Evolutionary conservation across 2,888 invertebrate species (phyloP).

Genomic region (Polydesmus complanatus): DNA sequence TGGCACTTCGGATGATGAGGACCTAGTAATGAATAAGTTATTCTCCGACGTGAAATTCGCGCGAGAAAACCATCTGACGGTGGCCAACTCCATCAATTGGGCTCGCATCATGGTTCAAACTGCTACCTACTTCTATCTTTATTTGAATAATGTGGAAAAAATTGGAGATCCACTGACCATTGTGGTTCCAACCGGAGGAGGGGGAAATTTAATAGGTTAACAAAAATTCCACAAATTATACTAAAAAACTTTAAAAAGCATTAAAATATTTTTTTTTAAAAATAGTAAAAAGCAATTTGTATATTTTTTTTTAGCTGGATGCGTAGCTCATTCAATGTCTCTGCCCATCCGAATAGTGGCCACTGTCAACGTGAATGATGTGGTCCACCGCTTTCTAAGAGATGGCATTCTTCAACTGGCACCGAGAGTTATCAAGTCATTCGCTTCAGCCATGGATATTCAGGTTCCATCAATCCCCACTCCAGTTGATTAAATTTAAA

Average conservation of each 20-base stretch:
- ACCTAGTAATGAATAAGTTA: conserved; percentile 32
- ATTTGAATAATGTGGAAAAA: conserved; percentile 23
- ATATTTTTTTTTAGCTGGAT: conserved; percentile 29
- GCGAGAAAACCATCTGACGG: conserved; percentile 25
- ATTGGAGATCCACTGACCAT: conserved; percentile 29
- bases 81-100: conserved; percentile 38
- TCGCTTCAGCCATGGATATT: conserved; percentile 37
- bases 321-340: conserved; percentile 34
- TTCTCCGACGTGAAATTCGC: conserved; percentile 31
- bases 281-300: too few relatives aligned
- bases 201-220: conserved; percentile 35
- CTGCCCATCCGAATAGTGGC: conserved; percentile 34
- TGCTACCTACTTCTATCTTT: conserved; percentile 34
- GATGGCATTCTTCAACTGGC: conserved; percentile 28
- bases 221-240: conserved; percentile 8
- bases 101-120: conserved; percentile 35
- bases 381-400: conserved; percentile 28
- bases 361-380: conserved; percentile 34
- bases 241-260: background rate
- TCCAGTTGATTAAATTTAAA: background rate
- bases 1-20: conserved; percentile 37
- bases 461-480: conserved; percentile 24
- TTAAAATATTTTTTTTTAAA: background rate
- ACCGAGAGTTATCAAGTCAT: conserved; percentile 25
- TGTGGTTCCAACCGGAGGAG: conserved; percentile 37